These are phyloP conservation scores for Oopsacas minuta DNA, from an alignment of 37 sponge, comb jelly and placozoan species.

Conservation along the genomic window DNA sequence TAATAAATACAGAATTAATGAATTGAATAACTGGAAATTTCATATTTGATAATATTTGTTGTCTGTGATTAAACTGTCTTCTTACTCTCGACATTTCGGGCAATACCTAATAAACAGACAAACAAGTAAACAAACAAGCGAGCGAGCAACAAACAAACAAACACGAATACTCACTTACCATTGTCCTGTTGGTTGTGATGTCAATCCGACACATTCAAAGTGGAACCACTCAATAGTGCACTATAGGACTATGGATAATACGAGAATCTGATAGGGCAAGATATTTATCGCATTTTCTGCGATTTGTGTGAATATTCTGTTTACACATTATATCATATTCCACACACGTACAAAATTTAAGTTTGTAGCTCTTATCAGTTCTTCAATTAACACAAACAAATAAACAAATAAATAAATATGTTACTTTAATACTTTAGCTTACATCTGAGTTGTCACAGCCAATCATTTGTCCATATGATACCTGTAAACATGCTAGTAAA, in stretches of 20 bases:
- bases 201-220: conserved; percentile 52
- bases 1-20: background rate
- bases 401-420: too few relatives aligned
- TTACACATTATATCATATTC: too few relatives aligned
- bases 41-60: background rate
- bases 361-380: background rate
- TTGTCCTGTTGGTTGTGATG: conserved; percentile 47
- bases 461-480: conserved; percentile 84
- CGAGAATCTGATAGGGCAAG: too few relatives aligned
- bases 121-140: too few relatives aligned
- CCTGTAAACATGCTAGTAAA: conserved; percentile 22
- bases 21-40: background rate
- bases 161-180: too few relatives aligned
- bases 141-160: too few relatives aligned
- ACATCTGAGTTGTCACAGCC: conserved; percentile 74
- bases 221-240: conserved; percentile 71
- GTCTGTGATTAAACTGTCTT: too few relatives aligned
- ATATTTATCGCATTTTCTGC: too few relatives aligned
- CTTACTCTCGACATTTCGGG: background rate
- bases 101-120: background rate
- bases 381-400: too few relatives aligned
- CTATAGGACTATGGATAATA: conserved; percentile 18
- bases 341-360: too few relatives aligned
- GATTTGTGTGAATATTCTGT: too few relatives aligned
- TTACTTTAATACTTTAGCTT: too few relatives aligned